Conservation (phyloP, 2,113 vertebrate genomes). For the Anser cygnoides region DNA sequence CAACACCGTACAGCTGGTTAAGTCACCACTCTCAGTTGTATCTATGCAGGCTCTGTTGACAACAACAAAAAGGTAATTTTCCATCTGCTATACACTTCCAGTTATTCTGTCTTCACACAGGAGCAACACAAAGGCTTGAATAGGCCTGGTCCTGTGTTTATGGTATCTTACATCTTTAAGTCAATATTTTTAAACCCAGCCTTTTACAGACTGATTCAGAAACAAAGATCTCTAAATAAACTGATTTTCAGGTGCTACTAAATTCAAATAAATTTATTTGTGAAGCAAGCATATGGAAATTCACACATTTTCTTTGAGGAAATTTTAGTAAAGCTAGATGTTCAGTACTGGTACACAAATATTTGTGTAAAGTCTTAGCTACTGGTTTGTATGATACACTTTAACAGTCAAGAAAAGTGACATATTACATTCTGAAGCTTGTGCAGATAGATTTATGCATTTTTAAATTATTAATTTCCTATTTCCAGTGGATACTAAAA, state of each 20-base stretch:
- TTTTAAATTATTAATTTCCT: too few species aligned
- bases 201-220: background rate
- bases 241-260: background rate
- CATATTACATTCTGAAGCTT: background rate
- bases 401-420: background rate
- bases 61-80: background rate
- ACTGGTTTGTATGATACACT: background rate
- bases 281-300: background rate
- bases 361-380: background rate
- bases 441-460: too few species aligned
- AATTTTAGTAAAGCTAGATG: background rate
- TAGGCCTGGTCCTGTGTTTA: background rate
- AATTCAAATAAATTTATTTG: background rate
- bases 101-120: background rate
- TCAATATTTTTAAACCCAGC: background rate
- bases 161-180: background rate
- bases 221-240: background rate
- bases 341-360: background rate
- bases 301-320: background rate
- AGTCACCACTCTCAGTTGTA: constrained; percentile 90
- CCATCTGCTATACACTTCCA: accelerated
- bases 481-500: background rate
- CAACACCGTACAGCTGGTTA: constrained; percentile 84
- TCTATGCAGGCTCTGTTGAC: constrained; percentile 90
- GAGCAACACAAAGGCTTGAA: background rate